Base-by-base conservation (phyloP, 2,888 invertebrate species). In the Tupiocoris notatus region DNA sequence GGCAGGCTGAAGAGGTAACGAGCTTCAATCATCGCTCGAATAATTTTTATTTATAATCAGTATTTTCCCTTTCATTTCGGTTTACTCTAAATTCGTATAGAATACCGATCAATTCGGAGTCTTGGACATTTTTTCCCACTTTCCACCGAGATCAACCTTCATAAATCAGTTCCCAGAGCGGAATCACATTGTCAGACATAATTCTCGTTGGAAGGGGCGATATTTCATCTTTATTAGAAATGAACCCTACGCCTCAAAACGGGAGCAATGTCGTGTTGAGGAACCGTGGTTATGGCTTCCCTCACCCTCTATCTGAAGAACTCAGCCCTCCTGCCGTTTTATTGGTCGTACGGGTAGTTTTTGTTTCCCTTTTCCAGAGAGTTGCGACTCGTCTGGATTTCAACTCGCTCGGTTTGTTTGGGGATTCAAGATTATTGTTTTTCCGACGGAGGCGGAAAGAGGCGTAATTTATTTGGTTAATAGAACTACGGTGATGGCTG, bases 141-240 rank as follows among this genome's bases (percentile, higher is more conserved):
- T 54, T 65, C 39, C 65, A 12, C 65, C 18, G 20, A 67, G 56
- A 67, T 67, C 67, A 67, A 67, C 67, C 54, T 12, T 21, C 67
- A 70, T 70, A 70, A 70, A 70, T 70, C 70, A 70, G 12, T 12
- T 12, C 39, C 39, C 59, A 22, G 61, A 54, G 21, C 18, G 70
- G 25, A 70, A 70, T 70, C 70, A 59, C 70, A 61, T 59, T 70
- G 59, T 70, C 70, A 23, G 59, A 58, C 58, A 59, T 70, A 70
- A 70, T 70, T 70, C 70, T 70, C 59, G 16, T 2, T 67, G 70
- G 21, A 70, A 23, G 61, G 23, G 25, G n/a, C 67, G 21, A 18
- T 70, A 70, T 70, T 70, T 70, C 70, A 70, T 70, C 70, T 70
- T 70, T 70, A 70, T 70, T 70, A 70, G 70, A 70, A 70, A 70